These are phyloP conservation scores for Sminthurides bifidus DNA, from an alignment of 1,140 invertebrate genomes.

Conservation along the genomic window DNA sequence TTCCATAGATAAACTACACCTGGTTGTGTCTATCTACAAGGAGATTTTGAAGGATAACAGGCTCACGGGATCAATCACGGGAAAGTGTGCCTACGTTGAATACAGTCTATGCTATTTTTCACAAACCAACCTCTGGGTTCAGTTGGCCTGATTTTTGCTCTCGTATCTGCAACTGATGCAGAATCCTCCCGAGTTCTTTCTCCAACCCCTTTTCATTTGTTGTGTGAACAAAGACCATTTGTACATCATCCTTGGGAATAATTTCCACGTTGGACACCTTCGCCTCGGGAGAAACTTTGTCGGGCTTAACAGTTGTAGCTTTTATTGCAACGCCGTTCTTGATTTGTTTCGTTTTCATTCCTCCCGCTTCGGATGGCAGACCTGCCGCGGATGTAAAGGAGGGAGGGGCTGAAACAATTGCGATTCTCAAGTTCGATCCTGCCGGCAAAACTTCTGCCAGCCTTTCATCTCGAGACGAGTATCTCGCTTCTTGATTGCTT, in stretches of 20 bases:
- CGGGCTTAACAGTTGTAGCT: not conserved
- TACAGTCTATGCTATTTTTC: too few relatives aligned
- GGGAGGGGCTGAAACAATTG: not conserved
- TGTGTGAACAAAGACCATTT: not conserved
- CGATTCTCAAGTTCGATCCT: too few relatives aligned
- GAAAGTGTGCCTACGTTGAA: too few relatives aligned
- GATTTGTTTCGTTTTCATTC: not conserved
- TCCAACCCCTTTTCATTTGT: not conserved
- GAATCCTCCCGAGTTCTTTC: not conserved
- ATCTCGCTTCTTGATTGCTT: not conserved
- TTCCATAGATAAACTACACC: too few relatives aligned
- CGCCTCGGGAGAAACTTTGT: not conserved
- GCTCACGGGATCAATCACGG: too few relatives aligned
- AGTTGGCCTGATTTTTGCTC: too few relatives aligned
- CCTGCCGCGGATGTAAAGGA: not conserved
- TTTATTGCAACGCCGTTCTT: not conserved
- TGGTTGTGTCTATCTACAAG: too few relatives aligned
- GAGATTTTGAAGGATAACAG: too few relatives aligned
- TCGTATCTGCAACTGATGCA: not conserved
- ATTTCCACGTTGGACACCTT: not conserved
- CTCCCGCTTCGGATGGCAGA: not conserved
- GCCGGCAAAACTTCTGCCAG: too few relatives aligned
- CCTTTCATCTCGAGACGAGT: too few relatives aligned
- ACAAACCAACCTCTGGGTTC: too few relatives aligned
- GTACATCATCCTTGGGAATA: conserved; percentile 1